Percentiles rank a stretch among this genome's conserved stretches.
phyloP scores from a whole-genome alignment of 2,113 vertebrate genomes.

The Corydoras maculifer region DNA sequence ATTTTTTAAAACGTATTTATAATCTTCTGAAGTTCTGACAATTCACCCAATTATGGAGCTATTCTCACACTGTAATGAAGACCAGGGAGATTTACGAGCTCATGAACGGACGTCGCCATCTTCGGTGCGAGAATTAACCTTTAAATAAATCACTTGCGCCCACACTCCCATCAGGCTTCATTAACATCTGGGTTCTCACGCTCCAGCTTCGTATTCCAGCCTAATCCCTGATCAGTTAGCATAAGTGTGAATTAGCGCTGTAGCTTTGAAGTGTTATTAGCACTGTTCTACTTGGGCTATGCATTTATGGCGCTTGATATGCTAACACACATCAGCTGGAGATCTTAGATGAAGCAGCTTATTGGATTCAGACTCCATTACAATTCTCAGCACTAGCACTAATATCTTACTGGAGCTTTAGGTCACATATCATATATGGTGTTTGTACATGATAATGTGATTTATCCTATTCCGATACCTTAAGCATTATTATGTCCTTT shows the following conservation, averaged over 20 bases:
- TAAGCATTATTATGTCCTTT: no score
- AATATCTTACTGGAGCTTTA: no score
- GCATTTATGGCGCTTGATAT: not conserved
- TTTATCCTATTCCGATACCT: no score
- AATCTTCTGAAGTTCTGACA: constrained; percentile 11
- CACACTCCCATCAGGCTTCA: constrained; percentile 30
- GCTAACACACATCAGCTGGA: not conserved
- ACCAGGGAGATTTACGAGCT: constrained; percentile 7
- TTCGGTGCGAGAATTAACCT: constrained; percentile 4
- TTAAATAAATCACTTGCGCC: constrained; percentile 10
- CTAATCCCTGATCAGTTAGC: constrained; percentile 32
- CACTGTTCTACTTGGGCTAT: not conserved
- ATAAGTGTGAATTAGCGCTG: constrained; percentile 34
- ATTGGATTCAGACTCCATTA: no score
- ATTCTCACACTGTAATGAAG: constrained; percentile 27
- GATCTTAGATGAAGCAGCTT: no score
- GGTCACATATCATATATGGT: no score
- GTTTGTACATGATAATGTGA: no score
- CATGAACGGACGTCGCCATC: not conserved
- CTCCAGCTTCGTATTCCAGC: constrained; percentile 15
- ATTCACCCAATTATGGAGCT: constrained; percentile 6
- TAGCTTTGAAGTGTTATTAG: constrained; percentile 32
- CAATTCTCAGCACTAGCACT: no score
- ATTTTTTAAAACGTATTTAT: not conserved
- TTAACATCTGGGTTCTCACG: constrained; percentile 28